Percentiles rank a stretch among this genome's conserved stretches.
These are phyloP conservation scores for human (Homo sapiens) DNA, from an alignment of 2,113 vertebrate species.

Conservation along the genomic window DNA sequence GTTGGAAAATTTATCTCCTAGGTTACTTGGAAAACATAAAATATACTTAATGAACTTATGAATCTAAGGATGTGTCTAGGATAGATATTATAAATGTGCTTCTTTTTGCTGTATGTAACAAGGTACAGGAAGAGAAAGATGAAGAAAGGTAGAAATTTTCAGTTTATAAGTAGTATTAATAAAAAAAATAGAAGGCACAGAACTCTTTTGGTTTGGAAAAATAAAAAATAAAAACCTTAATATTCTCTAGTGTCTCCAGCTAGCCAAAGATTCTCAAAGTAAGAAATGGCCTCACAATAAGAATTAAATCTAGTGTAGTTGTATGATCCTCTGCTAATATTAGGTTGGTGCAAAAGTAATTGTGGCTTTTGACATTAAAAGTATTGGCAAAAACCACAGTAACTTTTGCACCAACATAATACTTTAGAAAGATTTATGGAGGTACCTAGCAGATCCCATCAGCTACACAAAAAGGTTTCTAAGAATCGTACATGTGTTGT, in stretches of 20 bases:
- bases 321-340: neutral
- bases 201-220: neutral
- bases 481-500: neutral
- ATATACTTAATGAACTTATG: neutral
- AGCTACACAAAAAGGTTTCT: neutral
- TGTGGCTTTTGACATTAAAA: too few relatives aligned
- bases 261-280: neutral
- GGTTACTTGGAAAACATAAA: neutral
- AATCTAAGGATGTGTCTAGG: neutral
- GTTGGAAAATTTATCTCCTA: neutral
- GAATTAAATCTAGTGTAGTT: neutral
- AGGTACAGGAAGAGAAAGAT: neutral
- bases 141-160: neutral
- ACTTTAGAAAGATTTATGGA: neutral
- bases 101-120: neutral
- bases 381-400: too few relatives aligned
- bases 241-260: neutral
- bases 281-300: neutral
- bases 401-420: too few relatives aligned
- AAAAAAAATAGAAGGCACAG: neutral
- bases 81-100: neutral
- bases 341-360: too few relatives aligned
- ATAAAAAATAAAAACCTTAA: neutral
- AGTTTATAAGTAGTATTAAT: neutral
- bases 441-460: neutral